Percentiles rank a stretch among this genome's conserved stretches.
Conservation (phyloP, 2,113 vertebrate genomes). For the Centropus unirufus region DNA sequence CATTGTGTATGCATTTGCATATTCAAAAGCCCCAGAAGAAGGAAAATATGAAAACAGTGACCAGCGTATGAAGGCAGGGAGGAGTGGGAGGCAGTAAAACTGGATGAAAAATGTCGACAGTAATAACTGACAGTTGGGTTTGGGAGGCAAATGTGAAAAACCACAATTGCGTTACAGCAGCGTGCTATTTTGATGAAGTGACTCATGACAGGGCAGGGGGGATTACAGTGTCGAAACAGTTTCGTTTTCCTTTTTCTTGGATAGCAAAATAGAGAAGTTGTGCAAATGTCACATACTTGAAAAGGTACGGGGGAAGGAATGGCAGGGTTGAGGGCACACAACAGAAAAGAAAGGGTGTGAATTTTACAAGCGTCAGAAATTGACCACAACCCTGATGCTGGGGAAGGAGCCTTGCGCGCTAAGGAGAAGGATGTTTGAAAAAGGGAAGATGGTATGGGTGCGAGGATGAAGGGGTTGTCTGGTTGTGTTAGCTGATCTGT, state of each 20-base stretch:
- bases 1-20: background rate
- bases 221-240: background rate
- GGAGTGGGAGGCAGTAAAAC: background rate
- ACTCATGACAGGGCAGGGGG: background rate
- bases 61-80: background rate
- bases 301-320: accelerated
- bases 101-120: background rate
- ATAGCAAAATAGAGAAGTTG: slow-evolving; percentile 22
- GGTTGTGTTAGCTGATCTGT: background rate
- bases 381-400: background rate
- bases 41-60: background rate
- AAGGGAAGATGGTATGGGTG: background rate
- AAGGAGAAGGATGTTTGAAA: background rate
- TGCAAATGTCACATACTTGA: background rate
- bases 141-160: background rate
- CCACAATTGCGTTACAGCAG: background rate
- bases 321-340: background rate
- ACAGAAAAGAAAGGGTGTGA: background rate
- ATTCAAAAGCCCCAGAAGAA: background rate
- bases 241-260: slow-evolving; percentile 39
- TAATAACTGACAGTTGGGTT: background rate
- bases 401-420: background rate
- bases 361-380: background rate
- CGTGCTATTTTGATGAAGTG: background rate
- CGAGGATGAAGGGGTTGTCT: background rate